Evolutionary conservation across 1,140 invertebrate genomes (phyloP).

Genomic region (Drosophila sproati): DNA sequence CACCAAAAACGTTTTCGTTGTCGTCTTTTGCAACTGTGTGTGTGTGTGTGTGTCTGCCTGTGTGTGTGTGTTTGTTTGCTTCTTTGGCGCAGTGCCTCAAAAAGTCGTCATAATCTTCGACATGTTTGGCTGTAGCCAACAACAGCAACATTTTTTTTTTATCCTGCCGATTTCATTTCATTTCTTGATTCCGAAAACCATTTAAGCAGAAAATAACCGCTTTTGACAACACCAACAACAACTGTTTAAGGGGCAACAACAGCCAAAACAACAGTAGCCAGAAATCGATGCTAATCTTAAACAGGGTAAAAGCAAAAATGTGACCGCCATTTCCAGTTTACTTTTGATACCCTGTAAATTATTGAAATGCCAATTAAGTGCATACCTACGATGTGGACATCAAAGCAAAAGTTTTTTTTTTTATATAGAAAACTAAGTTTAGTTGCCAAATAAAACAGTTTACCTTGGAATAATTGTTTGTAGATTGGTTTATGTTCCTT

Average conservation of each 20-base stretch:
- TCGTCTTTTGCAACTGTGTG: conserved; percentile 36
- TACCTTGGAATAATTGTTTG: no score
- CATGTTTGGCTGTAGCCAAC: conserved; percentile 51
- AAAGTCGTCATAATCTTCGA: conserved; percentile 75
- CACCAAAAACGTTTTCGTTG: conserved; percentile 78
- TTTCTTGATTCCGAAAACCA: conserved; percentile 67
- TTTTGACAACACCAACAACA: conserved; percentile 67
- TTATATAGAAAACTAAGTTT: no score
- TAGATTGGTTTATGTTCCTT: no score
- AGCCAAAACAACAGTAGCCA: conserved; percentile 68
- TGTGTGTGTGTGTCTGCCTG: conserved; percentile 4
- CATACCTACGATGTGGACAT: neutral
- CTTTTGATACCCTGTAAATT: conserved; percentile 45
- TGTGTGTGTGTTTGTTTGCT: conserved; percentile 18
- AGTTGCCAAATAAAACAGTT: no score
- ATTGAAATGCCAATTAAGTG: neutral
- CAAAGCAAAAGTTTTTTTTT: no score
- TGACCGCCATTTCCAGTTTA: conserved; percentile 51
- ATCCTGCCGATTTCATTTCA: conserved; percentile 66
- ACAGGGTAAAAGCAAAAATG: conserved; percentile 53
- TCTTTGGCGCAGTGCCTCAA: conserved; percentile 36
- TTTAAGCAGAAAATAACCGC: conserved; percentile 72
- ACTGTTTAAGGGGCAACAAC: conserved; percentile 26
- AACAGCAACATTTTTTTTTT: conserved; percentile 17
- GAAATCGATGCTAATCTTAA: conserved; percentile 79